Conservation (phyloP, 2,888 invertebrate species). For the Smittia sp. region DNA sequence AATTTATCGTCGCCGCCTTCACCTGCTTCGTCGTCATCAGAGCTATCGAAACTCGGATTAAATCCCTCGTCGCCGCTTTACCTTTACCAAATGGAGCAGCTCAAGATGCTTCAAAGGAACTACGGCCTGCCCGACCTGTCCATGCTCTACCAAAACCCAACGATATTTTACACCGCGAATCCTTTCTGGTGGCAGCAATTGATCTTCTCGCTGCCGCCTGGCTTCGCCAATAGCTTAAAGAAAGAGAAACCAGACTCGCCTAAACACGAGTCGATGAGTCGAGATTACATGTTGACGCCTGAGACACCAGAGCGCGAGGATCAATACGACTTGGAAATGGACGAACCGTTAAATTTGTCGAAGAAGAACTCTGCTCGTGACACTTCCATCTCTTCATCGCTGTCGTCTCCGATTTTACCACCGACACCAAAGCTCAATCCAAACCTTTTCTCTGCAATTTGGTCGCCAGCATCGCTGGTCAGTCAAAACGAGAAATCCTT, state of each 20-base stretch:
- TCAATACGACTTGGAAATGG: slow-evolving; percentile 24
- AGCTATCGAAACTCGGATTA: slow-evolving; percentile 28
- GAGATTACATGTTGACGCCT: slow-evolving; percentile 37
- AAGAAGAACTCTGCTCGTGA: slow-evolving; percentile 6
- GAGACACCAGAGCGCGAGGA: slow-evolving; percentile 38
- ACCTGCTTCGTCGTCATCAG: slow-evolving; percentile 31
- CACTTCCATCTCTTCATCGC: slow-evolving; percentile 27
- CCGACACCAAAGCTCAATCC: slow-evolving; percentile 29
- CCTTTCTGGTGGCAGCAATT: slow-evolving; percentile 40
- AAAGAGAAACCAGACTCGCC: slow-evolving; percentile 26
- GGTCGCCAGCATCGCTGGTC: slow-evolving; percentile 38
- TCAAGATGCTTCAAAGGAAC: slow-evolving; percentile 35
- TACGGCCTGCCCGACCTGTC: slow-evolving; percentile 27
- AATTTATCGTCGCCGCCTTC: slow-evolving; percentile 39
- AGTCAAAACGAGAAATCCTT: slow-evolving; percentile 38
- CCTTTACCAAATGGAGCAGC: slow-evolving; percentile 37
- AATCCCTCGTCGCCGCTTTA: slow-evolving; percentile 33
- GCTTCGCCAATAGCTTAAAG: slow-evolving; percentile 2
- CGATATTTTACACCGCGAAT: slow-evolving; percentile 38
- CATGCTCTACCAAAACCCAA: slow-evolving; percentile 37
- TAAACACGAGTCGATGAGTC: not conserved
- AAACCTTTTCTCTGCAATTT: slow-evolving; percentile 30
- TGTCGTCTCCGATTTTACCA: slow-evolving; percentile 8
- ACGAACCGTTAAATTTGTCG: slow-evolving; percentile 36
- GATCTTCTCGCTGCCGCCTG: slow-evolving; percentile 38